A percentile compares a stretch with the other conserved stretches of the same genome.
Conservation (phyloP, 2,888 invertebrate species). For the Pandemis heparana region DNA sequence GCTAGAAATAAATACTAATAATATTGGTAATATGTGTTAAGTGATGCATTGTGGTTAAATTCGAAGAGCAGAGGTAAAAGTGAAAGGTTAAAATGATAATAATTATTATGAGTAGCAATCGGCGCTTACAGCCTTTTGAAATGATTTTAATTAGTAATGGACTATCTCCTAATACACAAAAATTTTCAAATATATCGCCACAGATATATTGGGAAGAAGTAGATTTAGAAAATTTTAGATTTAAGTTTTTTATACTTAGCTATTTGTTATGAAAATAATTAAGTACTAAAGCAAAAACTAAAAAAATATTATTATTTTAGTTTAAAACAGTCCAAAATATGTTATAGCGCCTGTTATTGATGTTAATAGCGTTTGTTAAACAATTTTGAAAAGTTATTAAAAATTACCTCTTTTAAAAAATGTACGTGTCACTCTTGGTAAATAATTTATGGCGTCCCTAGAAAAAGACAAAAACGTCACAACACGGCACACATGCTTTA, state of each 20-base stretch:
- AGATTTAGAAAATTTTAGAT: too few relatives aligned
- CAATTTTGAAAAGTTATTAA: slow-evolving; percentile 55
- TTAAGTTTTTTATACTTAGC: too few relatives aligned
- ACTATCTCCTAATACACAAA: too few relatives aligned
- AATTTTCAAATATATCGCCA: too few relatives aligned
- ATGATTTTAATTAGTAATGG: background rate
- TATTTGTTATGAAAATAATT: background rate
- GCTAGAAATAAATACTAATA: background rate
- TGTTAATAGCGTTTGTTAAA: slow-evolving; percentile 55
- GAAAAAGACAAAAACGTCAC: slow-evolving; percentile 86
- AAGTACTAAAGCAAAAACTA: background rate
- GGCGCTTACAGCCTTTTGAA: background rate
- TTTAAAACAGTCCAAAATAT: slow-evolving; percentile 16
- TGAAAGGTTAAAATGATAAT: background rate
- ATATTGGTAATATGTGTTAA: slow-evolving; percentile 46
- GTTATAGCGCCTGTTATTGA: slow-evolving; percentile 15
- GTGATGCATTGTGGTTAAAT: slow-evolving; percentile 39
- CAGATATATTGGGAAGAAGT: too few relatives aligned
- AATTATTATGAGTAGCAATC: background rate
- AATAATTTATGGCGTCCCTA: slow-evolving; percentile 86
- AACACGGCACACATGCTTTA: slow-evolving; percentile 70
- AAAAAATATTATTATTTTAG: background rate
- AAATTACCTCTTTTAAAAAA: slow-evolving; percentile 89
- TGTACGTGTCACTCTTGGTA: slow-evolving; percentile 94
- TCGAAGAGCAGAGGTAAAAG: slow-evolving; percentile 17